These are phyloP conservation scores for Eupelmus urozonus DNA, from an alignment of 2,888 invertebrate species.

Conservation along the genomic window DNA sequence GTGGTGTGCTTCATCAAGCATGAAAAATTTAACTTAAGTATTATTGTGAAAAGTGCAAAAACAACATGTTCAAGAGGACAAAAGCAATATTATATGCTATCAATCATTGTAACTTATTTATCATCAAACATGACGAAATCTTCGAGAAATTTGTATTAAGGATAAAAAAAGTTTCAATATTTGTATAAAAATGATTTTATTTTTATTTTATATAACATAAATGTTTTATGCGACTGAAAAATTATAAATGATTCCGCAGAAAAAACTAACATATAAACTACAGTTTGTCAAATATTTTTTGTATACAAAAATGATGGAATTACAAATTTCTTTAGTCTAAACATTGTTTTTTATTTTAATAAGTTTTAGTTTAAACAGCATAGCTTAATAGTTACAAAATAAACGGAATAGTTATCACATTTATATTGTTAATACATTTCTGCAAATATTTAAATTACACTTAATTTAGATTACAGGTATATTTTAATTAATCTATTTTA, in stretches of 20 bases:
- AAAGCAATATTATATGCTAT: constrained; percentile 41
- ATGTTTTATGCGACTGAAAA: constrained; percentile 35
- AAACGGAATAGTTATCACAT: constrained; percentile 18
- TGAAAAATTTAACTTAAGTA: constrained; percentile 21
- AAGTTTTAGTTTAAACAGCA: background rate
- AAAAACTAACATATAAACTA: constrained; percentile 26
- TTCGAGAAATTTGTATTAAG: constrained; percentile 7
- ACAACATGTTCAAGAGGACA: constrained; percentile 23
- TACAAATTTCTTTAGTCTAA: constrained; percentile 15
- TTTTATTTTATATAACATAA: constrained; percentile 44
- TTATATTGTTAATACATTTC: constrained; percentile 10
- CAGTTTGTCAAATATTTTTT: constrained; percentile 30
- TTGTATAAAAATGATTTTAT: constrained; percentile 57
- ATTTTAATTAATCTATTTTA: constrained; percentile 17
- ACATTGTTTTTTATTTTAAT: constrained; percentile 9
- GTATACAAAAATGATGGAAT: constrained; percentile 18
- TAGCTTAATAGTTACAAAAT: constrained; percentile 14
- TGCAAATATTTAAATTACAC: constrained; percentile 11
- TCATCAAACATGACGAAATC: constrained; percentile 4
- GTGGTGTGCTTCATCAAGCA: constrained; percentile 1
- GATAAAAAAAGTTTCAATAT: constrained; percentile 45
- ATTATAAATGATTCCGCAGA: constrained; percentile 20
- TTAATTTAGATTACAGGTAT: background rate
- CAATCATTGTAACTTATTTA: constrained; percentile 47
- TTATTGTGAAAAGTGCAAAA: constrained; percentile 33